phyloP scores from a whole-genome alignment of 2,797 vertebrate genomes.

The Steatocranus sp. region DNA sequence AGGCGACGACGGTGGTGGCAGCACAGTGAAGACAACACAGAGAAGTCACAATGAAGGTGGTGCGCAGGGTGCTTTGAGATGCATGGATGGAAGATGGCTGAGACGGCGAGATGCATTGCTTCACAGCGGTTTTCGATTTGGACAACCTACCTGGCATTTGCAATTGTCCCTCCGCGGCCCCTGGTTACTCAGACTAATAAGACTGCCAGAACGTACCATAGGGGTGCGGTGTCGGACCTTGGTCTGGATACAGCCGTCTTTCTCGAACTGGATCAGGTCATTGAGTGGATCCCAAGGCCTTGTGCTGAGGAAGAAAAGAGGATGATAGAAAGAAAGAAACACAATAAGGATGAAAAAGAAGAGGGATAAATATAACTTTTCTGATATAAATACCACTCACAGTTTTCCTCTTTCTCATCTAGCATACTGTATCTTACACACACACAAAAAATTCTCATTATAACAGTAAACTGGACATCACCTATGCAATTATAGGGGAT shows the following conservation, averaged over 20 bases:
- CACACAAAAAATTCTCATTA: neutral
- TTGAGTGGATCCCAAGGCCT: slow-evolving; percentile 98
- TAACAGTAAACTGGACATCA: neutral
- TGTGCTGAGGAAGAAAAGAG: slow-evolving; percentile 74
- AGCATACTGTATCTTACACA: neutral
- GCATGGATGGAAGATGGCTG: slow-evolving; percentile 27
- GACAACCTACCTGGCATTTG: slow-evolving; percentile 73
- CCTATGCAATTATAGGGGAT: neutral
- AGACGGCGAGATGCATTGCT: slow-evolving; percentile 34
- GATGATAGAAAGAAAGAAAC: neutral
- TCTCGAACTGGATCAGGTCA: slow-evolving; percentile 97
- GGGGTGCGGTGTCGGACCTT: slow-evolving; percentile 97
- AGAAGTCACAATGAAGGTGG: slow-evolving; percentile 35
- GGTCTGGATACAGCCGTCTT: slow-evolving; percentile 94
- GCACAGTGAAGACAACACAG: slow-evolving; percentile 11
- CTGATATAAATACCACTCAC: neutral
- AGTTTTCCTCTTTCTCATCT: neutral
- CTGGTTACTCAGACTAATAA: slow-evolving; percentile 82
- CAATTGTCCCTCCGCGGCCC: slow-evolving; percentile 76
- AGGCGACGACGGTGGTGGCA: neutral
- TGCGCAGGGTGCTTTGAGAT: slow-evolving; percentile 20
- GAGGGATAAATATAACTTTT: neutral
- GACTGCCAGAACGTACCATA: slow-evolving; percentile 91
- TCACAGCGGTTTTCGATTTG: neutral
- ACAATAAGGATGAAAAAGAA: neutral